These are phyloP conservation scores for Ophion costatus DNA, from an alignment of 2,888 invertebrate species.

Conservation along the genomic window DNA sequence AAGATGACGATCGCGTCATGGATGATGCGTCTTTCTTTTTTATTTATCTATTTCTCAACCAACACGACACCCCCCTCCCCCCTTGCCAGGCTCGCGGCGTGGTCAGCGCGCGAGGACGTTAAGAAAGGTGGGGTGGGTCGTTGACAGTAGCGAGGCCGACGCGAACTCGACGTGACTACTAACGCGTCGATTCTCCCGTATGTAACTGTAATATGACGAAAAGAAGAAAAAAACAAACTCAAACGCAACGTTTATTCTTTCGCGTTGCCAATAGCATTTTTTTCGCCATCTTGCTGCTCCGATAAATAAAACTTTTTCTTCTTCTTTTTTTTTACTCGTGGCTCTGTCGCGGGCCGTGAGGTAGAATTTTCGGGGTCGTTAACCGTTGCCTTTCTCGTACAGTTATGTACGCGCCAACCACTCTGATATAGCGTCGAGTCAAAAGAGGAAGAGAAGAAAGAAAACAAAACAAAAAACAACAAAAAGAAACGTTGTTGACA, in stretches of 20 bases:
- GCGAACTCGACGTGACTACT: slow-evolving; percentile 35
- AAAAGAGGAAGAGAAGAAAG: not conserved
- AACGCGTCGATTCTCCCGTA: slow-evolving; percentile 66
- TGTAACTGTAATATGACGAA: slow-evolving; percentile 82
- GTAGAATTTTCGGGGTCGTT: slow-evolving; percentile 63
- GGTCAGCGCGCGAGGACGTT: slow-evolving; percentile 47
- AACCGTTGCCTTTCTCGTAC: slow-evolving; percentile 54
- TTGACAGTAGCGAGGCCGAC: slow-evolving; percentile 77
- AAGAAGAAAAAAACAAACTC: slow-evolving; percentile 65
- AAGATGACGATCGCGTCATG: slow-evolving; percentile 33
- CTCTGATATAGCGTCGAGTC: slow-evolving; percentile 1
- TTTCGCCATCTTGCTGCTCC: not conserved
- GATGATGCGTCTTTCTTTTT: slow-evolving; percentile 18
- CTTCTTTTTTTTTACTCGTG: slow-evolving; percentile 45
- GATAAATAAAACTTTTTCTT: slow-evolving; percentile 17
- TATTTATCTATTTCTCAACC: slow-evolving; percentile 35
- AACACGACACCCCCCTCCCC: slow-evolving; percentile 5
- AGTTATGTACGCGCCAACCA: slow-evolving; percentile 41
- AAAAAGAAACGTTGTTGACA: not conserved
- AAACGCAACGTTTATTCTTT: slow-evolving; percentile 8
- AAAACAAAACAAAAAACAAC: not conserved
- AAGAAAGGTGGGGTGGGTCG: slow-evolving; percentile 78
- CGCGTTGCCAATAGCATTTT: not conserved
- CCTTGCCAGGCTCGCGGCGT: not conserved
- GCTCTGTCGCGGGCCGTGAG: slow-evolving; percentile 54